Evolutionary conservation across 1,140 invertebrate species (phyloP), one percentile per base, ranked within the genome.

Genomic region (Apis florea): DNA sequence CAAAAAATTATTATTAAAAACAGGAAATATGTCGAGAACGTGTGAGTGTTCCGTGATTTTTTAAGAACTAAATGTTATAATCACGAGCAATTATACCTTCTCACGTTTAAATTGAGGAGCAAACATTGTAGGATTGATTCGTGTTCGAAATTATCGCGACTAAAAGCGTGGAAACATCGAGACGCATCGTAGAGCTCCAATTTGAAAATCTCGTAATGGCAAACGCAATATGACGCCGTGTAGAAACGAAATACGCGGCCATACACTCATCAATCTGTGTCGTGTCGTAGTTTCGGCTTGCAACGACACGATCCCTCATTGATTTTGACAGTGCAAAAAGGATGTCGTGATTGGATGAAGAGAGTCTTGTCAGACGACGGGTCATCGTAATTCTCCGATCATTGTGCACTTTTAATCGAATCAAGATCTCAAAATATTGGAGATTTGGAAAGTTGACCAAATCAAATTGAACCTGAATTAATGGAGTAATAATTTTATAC

Each of bases 221-320:
- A 61, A 58, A 77, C 64, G 49, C 80, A 78, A 70, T 51, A 59
- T 70, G 67, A 69, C 74, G 59, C 53, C 67, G 53, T 31, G 47
- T 58, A 69, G 74, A 75, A 47, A 67, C 64, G 59, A 49, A 67
- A 84, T 73, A 82, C 56, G 59, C 58, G 54, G 79, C 51, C 80
- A n/a, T n/a, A 40, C 72, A 51, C 73, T 84, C 82, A 87, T 87
- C 85, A 81, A 87, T 87, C 85, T 51, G 81, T 40, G 85, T 87
- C 69, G 75, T 81, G 86, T 81, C 82, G 73, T 76, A 78, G 78
- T 86, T 87, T 81, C 85, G 85, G 78, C 82, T 87, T 84, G 85
- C 68, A 84, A 80, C 58, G 64, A 61, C 66, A 40, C 61, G 64
- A 64, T 63, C 73, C 78, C 75, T 86, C 85, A 83, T 85, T 68